Conservation (phyloP, 1,140 invertebrate species). For the Heliconius hermathena region DNA sequence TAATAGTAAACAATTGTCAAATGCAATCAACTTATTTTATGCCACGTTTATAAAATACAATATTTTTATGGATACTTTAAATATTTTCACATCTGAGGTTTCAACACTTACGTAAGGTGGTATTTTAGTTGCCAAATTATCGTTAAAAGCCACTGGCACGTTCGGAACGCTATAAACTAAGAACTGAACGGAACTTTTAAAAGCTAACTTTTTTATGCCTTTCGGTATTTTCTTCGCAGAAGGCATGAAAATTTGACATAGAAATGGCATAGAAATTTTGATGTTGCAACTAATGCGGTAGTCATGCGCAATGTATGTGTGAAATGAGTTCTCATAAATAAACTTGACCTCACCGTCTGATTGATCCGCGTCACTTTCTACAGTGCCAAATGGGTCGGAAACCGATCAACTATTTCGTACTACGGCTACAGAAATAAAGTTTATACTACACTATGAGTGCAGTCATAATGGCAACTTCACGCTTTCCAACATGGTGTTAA, state of each 20-base stretch:
- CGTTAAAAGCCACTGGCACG: no score
- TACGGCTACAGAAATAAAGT: slow-evolving; percentile 25
- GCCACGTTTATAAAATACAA: no score
- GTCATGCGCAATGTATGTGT: background rate
- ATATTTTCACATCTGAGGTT: no score
- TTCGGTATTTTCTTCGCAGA: background rate
- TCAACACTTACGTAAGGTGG: no score
- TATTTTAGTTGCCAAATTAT: no score
- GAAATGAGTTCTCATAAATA: slow-evolving; percentile 31
- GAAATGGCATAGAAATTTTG: background rate
- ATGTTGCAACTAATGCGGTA: slow-evolving; percentile 18
- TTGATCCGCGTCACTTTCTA: slow-evolving; percentile 36
- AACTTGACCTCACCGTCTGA: slow-evolving; percentile 33
- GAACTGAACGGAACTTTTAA: no score
- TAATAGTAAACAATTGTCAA: no score
- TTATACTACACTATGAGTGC: background rate
- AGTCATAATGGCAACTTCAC: background rate
- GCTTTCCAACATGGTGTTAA: background rate
- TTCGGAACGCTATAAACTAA: no score
- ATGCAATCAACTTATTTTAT: no score
- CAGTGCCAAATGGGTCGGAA: slow-evolving; percentile 45
- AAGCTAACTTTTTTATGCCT: no score
- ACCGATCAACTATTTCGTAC: slow-evolving; percentile 38
- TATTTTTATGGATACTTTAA: no score
- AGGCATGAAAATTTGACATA: background rate